Percentiles rank a stretch among this genome's conserved stretches.
phyloP scores from a whole-genome alignment of 2,888 invertebrate genomes.

The Phlogophora meticulosa region DNA sequence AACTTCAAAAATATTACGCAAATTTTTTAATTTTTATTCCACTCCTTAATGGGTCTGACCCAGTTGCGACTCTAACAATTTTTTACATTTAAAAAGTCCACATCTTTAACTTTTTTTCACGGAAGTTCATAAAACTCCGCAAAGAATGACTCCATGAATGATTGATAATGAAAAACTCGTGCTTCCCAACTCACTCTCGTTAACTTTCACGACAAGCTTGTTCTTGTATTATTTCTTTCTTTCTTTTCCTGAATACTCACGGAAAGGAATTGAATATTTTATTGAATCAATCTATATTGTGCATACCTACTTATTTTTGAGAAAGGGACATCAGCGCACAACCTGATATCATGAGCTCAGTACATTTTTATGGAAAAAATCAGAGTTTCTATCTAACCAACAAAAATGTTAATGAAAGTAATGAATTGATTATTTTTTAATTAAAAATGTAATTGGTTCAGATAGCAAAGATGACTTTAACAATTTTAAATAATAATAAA shows the following conservation, averaged over 20 bases:
- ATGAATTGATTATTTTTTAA: no score
- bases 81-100: constrained; percentile 55
- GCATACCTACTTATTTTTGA: no score
- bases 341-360: no score
- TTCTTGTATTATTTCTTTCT: constrained; percentile 34
- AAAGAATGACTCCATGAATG: constrained; percentile 56
- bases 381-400: no score
- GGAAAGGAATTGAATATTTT: constrained; percentile 6
- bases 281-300: constrained; percentile 19
- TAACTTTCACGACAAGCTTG: constrained; percentile 34
- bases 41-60: constrained; percentile 60
- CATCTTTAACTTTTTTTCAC: constrained; percentile 53
- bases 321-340: no score
- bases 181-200: constrained; percentile 29
- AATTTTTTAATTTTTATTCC: constrained; percentile 47
- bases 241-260: constrained; percentile 17
- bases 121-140: constrained; percentile 46
- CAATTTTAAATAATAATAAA: no score
- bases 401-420: no score
- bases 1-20: constrained; percentile 55
- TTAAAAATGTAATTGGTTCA: no score
- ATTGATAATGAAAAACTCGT: constrained; percentile 62
- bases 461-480: no score
- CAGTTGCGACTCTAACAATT: constrained; percentile 56
- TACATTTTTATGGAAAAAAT: no score